Evolutionary conservation across 2,797 vertebrate species (phyloP).

Genomic region (Botia almorhae): DNA sequence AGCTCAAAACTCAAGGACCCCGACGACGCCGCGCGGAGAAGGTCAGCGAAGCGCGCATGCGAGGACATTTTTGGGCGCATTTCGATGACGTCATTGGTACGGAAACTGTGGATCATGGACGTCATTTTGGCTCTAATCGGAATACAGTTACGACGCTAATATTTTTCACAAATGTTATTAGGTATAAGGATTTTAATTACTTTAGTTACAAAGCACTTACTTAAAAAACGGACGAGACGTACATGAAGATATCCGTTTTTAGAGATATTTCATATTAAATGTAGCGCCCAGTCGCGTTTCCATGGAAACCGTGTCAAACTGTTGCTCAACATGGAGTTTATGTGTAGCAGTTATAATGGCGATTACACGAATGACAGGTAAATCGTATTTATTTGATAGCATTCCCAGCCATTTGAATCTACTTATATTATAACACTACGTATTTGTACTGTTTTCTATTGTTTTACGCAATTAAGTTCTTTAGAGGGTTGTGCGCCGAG

Average conservation of each 20-base stretch:
- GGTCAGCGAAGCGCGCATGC: constrained; percentile 76
- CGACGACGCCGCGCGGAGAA: constrained; percentile 68
- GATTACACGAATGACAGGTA: constrained; percentile 80
- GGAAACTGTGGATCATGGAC: neutral
- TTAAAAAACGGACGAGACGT: neutral
- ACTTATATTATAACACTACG: neutral
- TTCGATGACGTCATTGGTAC: constrained; percentile 54
- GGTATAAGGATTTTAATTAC: neutral
- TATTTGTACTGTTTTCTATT: no score
- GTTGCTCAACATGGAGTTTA: constrained; percentile 77
- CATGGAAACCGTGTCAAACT: constrained; percentile 65
- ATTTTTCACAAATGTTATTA: neutral
- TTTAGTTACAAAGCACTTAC: neutral
- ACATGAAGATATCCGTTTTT: neutral
- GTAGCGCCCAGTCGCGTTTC: constrained; percentile 53
- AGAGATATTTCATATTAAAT: neutral
- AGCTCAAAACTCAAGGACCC: constrained; percentile 65
- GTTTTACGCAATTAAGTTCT: no score
- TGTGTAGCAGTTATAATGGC: constrained; percentile 80
- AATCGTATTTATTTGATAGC: neutral
- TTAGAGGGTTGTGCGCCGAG: no score
- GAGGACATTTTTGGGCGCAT: constrained; percentile 57
- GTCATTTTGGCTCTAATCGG: constrained; percentile 17
- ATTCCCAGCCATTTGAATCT: neutral
- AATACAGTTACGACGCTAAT: neutral